Evolutionary conservation across 35 echinoderm and acorn worm genomes (phyloP).

Genomic region (Diadema setosum): DNA sequence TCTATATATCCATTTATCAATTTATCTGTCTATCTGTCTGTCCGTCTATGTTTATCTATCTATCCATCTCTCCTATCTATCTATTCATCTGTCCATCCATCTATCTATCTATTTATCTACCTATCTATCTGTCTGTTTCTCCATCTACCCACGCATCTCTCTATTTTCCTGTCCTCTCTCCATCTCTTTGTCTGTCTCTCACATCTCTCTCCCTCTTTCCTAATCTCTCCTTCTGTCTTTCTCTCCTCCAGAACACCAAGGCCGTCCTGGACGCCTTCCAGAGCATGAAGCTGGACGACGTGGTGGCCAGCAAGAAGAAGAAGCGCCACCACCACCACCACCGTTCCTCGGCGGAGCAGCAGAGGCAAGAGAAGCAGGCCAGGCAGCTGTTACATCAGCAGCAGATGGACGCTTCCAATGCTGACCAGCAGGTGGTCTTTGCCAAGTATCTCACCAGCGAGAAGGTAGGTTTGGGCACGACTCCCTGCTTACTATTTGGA

Average conservation of each 20-base stretch:
- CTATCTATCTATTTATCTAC: background rate
- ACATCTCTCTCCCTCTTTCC: too few species aligned
- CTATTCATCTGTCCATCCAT: too few species aligned
- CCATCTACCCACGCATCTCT: too few species aligned
- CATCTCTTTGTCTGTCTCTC: too few species aligned
- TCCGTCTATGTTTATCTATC: too few species aligned
- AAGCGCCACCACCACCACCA: background rate
- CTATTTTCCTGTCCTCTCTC: too few species aligned
- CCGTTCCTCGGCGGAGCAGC: background rate
- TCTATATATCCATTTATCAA: too few species aligned
- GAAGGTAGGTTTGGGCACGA: slow-evolving; percentile 86
- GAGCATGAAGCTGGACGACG: slow-evolving; percentile 84
- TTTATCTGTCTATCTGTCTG: too few species aligned
- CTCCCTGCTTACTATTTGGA: too few species aligned
- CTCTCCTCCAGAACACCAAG: slow-evolving; percentile 53
- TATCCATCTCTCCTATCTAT: too few species aligned
- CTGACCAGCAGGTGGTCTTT: slow-evolving; percentile 65
- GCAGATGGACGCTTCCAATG: background rate
- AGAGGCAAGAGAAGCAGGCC: background rate
- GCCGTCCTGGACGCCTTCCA: slow-evolving; percentile 80
- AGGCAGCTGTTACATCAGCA: background rate
- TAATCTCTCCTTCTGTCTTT: too few species aligned
- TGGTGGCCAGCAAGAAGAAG: slow-evolving; percentile 26
- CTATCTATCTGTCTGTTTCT: background rate
- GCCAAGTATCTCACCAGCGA: slow-evolving; percentile 96